phyloP scores from a whole-genome alignment of 2,797 vertebrate species.

The Moxostoma hubbsi region DNA sequence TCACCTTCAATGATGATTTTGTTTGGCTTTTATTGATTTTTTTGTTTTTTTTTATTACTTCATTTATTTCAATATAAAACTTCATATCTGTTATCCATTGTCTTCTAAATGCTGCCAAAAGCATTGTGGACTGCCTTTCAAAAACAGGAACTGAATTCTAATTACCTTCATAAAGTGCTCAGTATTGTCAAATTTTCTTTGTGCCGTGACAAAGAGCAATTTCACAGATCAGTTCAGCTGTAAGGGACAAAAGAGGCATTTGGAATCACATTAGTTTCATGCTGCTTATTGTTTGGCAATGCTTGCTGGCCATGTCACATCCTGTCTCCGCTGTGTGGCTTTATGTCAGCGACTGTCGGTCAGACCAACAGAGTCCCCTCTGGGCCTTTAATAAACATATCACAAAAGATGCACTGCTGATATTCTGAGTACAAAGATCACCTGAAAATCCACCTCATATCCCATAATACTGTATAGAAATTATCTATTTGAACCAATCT shows the following conservation, averaged over 20 bases:
- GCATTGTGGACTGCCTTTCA: slow-evolving; percentile 21
- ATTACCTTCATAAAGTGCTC: slow-evolving; percentile 44
- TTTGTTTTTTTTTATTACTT: too few relatives aligned
- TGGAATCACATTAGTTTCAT: slow-evolving; percentile 82
- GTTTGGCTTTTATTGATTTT: too few relatives aligned
- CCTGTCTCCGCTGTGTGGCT: slow-evolving; percentile 75
- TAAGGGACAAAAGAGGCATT: slow-evolving; percentile 64
- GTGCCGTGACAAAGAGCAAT: slow-evolving; percentile 37
- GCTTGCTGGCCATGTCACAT: slow-evolving; percentile 70
- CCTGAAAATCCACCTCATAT: background rate
- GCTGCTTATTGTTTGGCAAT: slow-evolving; percentile 78
- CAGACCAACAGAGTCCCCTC: background rate
- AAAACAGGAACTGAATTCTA: slow-evolving; percentile 39
- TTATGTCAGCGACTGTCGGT: slow-evolving; percentile 56
- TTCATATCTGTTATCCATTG: background rate
- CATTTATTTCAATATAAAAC: background rate
- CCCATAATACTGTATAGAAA: too few relatives aligned
- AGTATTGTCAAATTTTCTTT: slow-evolving; percentile 44
- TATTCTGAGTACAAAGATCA: background rate
- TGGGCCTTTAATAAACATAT: slow-evolving; percentile 14
- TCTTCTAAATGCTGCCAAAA: background rate
- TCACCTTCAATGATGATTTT: too few relatives aligned
- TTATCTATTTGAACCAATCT: too few relatives aligned
- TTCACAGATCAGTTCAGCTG: slow-evolving; percentile 70
- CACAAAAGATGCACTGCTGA: background rate